Conservation (phyloP, 2,113 vertebrate species). For the Tympanuchus pallidicinctus region DNA sequence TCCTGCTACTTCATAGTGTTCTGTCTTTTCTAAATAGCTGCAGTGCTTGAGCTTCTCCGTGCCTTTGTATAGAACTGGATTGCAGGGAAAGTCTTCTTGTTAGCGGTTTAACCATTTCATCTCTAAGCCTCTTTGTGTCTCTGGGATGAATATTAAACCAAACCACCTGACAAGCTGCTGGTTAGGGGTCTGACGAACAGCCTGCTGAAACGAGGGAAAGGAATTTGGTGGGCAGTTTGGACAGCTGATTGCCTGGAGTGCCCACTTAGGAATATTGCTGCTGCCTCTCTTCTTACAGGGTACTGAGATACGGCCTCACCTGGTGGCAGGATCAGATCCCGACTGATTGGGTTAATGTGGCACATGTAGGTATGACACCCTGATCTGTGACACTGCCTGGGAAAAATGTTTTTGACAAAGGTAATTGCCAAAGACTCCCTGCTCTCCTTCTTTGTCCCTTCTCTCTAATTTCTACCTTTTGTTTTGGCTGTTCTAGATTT, state of each 20-base stretch:
- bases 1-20: constrained; percentile 1
- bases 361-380: background rate
- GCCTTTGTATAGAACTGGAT: constrained; percentile 40
- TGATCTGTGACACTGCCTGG: background rate
- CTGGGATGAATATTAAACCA: background rate
- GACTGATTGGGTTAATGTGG: background rate
- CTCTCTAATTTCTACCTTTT: background rate
- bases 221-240: background rate
- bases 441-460: background rate
- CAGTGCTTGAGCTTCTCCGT: background rate
- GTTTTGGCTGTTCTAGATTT: background rate
- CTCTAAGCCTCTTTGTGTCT: constrained; percentile 22
- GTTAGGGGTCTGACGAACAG: background rate
- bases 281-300: background rate
- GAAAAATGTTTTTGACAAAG: background rate
- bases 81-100: constrained; percentile 25
- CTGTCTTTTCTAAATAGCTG: background rate
- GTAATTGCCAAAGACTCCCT: background rate
- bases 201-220: background rate
- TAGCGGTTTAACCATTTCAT: constrained; percentile 49
- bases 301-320: background rate
- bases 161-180: fast-evolving
- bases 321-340: background rate
- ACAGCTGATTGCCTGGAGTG: background rate
- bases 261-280: background rate